Percentiles rank a stretch among this genome's conserved stretches.
phyloP scores from a whole-genome alignment of 2,113 vertebrate species.

The Esox niger region DNA sequence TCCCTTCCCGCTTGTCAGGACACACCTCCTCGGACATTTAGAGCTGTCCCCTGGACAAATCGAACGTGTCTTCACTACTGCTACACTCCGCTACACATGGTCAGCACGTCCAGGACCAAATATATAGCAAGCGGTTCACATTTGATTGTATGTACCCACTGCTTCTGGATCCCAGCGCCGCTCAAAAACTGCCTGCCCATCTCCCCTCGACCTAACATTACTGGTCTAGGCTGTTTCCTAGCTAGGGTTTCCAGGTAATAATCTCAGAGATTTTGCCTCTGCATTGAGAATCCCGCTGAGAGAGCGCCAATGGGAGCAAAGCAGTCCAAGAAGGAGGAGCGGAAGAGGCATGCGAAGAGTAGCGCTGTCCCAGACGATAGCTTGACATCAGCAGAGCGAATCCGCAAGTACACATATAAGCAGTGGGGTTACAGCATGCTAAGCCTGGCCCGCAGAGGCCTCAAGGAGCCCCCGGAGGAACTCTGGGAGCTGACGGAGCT shows the following conservation, averaged over 20 bases:
- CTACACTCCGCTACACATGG: not conserved
- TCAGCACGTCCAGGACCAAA: not conserved
- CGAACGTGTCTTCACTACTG: not conserved
- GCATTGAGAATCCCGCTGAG: not conserved
- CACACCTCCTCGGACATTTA: slow-evolving; percentile 15
- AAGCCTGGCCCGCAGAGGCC: slow-evolving; percentile 82
- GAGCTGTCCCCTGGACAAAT: not conserved
- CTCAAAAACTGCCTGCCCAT: not conserved
- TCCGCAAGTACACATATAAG: slow-evolving; percentile 50
- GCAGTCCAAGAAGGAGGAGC: slow-evolving; percentile 62
- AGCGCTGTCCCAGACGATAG: slow-evolving; percentile 67
- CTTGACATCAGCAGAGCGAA: slow-evolving; percentile 57
- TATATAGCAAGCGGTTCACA: not conserved
- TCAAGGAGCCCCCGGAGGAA: slow-evolving; percentile 80
- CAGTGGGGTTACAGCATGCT: slow-evolving; percentile 76
- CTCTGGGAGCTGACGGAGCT: slow-evolving; percentile 84
- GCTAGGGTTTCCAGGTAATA: not conserved
- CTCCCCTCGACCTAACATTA: no score
- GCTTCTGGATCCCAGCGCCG: not conserved
- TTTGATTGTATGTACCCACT: not conserved
- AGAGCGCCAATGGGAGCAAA: slow-evolving; percentile 71
- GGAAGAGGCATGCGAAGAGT: slow-evolving; percentile 32
- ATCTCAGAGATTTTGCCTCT: not conserved
- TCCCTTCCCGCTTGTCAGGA: slow-evolving; percentile 51
- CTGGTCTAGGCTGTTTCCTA: not conserved